Base-by-base conservation (phyloP, 2,113 vertebrate genomes). In the Gobius niger region DNA sequence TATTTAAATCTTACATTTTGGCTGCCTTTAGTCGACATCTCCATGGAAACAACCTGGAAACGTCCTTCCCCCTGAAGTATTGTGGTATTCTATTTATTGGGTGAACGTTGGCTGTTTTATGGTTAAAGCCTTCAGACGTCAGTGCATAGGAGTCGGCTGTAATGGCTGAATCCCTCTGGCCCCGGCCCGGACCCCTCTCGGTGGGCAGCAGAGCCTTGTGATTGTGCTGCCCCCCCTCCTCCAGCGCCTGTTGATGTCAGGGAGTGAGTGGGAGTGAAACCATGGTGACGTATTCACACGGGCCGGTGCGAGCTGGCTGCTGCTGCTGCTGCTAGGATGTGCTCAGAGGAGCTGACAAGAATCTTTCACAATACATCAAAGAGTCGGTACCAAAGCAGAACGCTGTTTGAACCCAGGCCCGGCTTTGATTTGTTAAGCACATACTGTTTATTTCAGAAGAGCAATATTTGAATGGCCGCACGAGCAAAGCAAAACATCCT, bases 211-310 rank as follows among this genome's bases (percentile, higher is more conserved):
- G 62, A 73, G 61, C 63, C 41, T 73, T 64, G 70, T 73, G 70
- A 75, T 76, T 67, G 67, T 63, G 63, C 72, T 76, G 63, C 61
- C 78, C 79, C 47, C 64, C 70, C 75, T 70, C 75, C 67, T 75
- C 46, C 13, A 75, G 49, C 52, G 47, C 34, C 72, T 13, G 60
- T 78, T 80, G 78, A 80, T 76, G 60, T 72, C 34, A 71, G 73
- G 52, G 24, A 34, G 24, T 34, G 65, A 76, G 64, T 67, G 64
- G 68, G 61, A 53, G 67, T 77, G 78, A 63, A 75, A 72, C 82
- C 83, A 84, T 85, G 81, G 81, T n/a, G 67, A 83, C 78, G 68
- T 51, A 73, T 78, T 78, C 16, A 78, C 77, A 77, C 14, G 7
- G 4, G 47, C 11, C 14, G 24, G 24, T 34, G 24, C 75, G n/a